A percentile compares a stretch with the other conserved stretches of the same genome.
phyloP scores from a whole-genome alignment of 2,113 vertebrate genomes.

The Fulica atra region DNA sequence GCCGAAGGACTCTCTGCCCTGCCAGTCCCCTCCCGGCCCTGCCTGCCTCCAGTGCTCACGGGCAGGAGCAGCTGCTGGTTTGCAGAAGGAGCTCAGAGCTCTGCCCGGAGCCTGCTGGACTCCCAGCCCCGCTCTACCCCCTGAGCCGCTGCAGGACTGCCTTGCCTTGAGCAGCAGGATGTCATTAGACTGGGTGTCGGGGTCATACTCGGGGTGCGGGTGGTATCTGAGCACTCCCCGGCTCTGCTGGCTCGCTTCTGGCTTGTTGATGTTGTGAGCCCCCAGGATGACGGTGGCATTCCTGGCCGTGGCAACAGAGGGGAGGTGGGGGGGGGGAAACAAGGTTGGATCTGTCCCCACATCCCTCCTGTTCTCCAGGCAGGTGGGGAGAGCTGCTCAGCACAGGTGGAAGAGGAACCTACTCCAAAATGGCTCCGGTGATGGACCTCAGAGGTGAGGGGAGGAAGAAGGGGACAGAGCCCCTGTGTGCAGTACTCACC shows the following conservation, averaged over 20 bases:
- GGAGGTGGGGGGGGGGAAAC: background rate
- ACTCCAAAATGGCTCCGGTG: background rate
- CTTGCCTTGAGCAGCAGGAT: conserved; percentile 66
- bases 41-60: background rate
- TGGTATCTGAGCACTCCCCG: conserved; percentile 16
- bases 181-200: fast-evolving
- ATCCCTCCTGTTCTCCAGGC: background rate
- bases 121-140: background rate
- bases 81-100: background rate
- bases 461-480: background rate
- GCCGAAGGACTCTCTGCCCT: background rate
- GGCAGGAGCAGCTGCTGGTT: background rate
- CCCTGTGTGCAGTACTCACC: background rate
- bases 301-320: background rate
- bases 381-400: background rate
- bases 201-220: background rate
- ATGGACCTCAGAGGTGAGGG: background rate
- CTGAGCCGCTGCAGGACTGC: fast-evolving
- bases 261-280: background rate
- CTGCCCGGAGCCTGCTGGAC: background rate
- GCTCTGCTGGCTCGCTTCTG: conserved; percentile 45
- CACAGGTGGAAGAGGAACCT: background rate
- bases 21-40: background rate
- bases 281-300: conserved; percentile 46
- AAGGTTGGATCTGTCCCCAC: background rate